These are phyloP conservation scores for Aleadryas rufinucha DNA, from an alignment of 2,113 vertebrate species.

Conservation along the genomic window DNA sequence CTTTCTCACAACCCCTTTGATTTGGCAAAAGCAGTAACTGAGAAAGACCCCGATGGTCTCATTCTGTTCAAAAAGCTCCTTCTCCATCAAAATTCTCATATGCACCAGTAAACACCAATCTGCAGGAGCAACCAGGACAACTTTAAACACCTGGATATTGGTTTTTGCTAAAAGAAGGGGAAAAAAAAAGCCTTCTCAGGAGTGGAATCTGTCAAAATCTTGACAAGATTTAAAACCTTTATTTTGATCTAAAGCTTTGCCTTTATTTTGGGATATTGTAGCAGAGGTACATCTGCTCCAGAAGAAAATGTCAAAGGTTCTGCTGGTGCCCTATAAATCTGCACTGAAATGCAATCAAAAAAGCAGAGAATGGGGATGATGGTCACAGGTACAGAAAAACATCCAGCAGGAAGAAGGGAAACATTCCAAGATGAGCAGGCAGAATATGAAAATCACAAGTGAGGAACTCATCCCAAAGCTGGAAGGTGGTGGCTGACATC, in stretches of 20 bases:
- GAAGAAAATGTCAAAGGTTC: not conserved
- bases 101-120: not conserved
- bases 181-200: not conserved
- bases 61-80: not conserved
- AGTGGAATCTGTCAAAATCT: not conserved
- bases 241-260: not conserved
- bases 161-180: not conserved
- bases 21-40: not conserved
- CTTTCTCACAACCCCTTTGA: not conserved
- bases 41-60: not conserved
- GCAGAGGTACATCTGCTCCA: not conserved
- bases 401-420: not conserved
- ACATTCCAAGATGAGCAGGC: not conserved
- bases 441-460: not conserved
- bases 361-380: not conserved
- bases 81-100: not conserved
- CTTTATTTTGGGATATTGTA: not conserved
- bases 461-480: not conserved
- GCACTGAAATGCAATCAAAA: not conserved
- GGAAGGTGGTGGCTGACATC: fast-evolving
- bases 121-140: not conserved
- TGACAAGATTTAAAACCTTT: not conserved
- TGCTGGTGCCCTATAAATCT: not conserved
- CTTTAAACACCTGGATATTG: not conserved
- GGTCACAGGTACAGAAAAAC: not conserved